Percentiles rank a stretch among this genome's conserved stretches.
Evolutionary conservation across 2,888 invertebrate species (phyloP).

Genomic region (Phyto melanocephala): DNA sequence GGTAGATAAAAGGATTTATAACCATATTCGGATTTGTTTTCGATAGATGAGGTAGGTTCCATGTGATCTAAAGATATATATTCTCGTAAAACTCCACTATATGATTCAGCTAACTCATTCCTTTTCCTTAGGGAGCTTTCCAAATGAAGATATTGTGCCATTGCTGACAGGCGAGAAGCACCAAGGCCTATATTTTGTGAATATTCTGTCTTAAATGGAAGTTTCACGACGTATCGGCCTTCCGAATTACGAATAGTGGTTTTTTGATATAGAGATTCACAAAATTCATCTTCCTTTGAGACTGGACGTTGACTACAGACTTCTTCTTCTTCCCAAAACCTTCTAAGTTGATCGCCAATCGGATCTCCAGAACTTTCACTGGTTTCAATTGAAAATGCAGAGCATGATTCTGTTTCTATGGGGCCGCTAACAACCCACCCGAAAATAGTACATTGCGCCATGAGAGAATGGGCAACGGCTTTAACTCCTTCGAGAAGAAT

Average conservation of each 20-base stretch:
- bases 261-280: not conserved
- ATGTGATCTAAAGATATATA: no score
- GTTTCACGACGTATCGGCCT: not conserved
- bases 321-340: conserved; percentile 25
- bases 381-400: conserved; percentile 15
- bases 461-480: not conserved
- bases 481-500: conserved; percentile 23
- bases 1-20: no score
- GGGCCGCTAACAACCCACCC: conserved; percentile 41
- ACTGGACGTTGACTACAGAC: not conserved
- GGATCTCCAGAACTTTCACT: not conserved
- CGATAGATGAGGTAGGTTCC: no score
- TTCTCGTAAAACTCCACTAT: no score
- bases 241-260: not conserved
- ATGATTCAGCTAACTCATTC: no score
- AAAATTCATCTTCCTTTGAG: not conserved
- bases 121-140: no score
- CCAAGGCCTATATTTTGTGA: not conserved
- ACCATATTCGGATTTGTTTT: no score
- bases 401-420: not conserved
- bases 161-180: no score
- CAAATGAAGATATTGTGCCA: no score
- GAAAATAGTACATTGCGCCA: conserved; percentile 37
- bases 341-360: not conserved
- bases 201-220: not conserved